Conservation (phyloP, 1,140 invertebrate genomes). For the Drosophila mauritiana region DNA sequence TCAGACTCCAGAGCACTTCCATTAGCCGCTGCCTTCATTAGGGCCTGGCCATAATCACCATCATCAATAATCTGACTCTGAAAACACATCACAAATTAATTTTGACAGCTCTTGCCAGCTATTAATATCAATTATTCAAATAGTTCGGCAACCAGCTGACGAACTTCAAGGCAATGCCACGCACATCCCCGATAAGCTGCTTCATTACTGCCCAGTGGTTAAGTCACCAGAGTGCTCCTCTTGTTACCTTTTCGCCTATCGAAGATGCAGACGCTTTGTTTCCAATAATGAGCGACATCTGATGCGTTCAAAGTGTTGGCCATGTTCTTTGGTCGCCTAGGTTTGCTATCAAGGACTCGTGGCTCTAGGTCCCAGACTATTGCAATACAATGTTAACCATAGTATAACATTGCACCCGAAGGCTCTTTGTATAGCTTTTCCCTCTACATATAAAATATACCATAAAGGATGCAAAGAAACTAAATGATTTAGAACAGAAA, state of each 20-base stretch:
- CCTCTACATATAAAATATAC: no score
- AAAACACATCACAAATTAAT: conserved; percentile 72
- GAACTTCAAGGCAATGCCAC: conserved; percentile 23
- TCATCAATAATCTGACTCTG: conserved; percentile 70
- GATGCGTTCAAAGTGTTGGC: background rate
- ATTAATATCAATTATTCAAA: conserved; percentile 79
- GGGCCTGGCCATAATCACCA: conserved; percentile 45
- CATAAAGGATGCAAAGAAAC: no score
- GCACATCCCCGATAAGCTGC: conserved; percentile 19
- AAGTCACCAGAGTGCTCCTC: conserved; percentile 16
- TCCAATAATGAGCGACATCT: background rate
- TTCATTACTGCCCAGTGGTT: conserved; percentile 42
- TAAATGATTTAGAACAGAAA: no score
- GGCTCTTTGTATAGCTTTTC: no score
- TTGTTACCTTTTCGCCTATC: conserved; percentile 1
- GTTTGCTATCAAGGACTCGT: background rate
- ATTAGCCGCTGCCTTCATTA: conserved; percentile 49
- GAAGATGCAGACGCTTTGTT: background rate
- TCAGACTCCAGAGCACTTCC: conserved; percentile 8
- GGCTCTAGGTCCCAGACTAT: background rate
- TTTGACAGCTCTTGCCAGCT: conserved; percentile 75
- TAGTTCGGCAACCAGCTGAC: conserved; percentile 37
- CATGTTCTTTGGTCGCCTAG: background rate
- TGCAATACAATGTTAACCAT: background rate
- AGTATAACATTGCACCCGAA: no score